These are phyloP conservation scores for Protomyctophum bolini DNA, from an alignment of 2,113 vertebrate species.

Conservation along the genomic window DNA sequence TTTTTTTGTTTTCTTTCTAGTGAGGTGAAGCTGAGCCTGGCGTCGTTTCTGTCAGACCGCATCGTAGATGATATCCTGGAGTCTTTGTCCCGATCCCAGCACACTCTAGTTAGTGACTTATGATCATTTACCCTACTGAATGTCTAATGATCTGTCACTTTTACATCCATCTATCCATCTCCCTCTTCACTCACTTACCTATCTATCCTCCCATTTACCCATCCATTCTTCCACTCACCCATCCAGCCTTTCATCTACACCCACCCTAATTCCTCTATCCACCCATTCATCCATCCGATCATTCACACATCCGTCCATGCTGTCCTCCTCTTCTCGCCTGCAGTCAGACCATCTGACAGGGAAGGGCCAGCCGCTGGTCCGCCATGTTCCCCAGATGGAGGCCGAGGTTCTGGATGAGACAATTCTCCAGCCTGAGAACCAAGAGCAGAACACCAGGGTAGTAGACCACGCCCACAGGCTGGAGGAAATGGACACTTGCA, in stretches of 20 bases:
- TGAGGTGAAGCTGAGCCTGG: slow-evolving; percentile 92
- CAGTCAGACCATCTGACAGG: slow-evolving; percentile 89
- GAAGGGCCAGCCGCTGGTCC: slow-evolving; percentile 79
- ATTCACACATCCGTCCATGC: neutral
- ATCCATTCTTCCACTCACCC: no score
- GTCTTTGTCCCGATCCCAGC: slow-evolving; percentile 88
- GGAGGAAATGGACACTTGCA: slow-evolving; percentile 85
- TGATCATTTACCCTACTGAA: neutral
- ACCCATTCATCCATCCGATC: neutral
- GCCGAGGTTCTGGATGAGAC: slow-evolving; percentile 83
- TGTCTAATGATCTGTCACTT: neutral
- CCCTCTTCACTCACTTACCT: neutral
- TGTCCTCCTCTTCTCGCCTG: neutral
- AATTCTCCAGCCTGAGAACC: slow-evolving; percentile 71
- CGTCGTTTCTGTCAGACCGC: slow-evolving; percentile 92
- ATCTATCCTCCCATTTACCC: neutral
- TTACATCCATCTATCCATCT: neutral
- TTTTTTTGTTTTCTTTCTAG: slow-evolving; percentile 65
- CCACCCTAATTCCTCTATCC: neutral
- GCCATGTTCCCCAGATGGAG: slow-evolving; percentile 79
- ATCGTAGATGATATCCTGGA: slow-evolving; percentile 96
- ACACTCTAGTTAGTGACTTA: slow-evolving; percentile 85
- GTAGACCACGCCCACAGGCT: slow-evolving; percentile 73
- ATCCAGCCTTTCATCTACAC: no score
- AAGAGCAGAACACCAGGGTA: slow-evolving; percentile 52